Conservation (phyloP, 2,888 invertebrate species). For the Halocaridina rubra region DNA sequence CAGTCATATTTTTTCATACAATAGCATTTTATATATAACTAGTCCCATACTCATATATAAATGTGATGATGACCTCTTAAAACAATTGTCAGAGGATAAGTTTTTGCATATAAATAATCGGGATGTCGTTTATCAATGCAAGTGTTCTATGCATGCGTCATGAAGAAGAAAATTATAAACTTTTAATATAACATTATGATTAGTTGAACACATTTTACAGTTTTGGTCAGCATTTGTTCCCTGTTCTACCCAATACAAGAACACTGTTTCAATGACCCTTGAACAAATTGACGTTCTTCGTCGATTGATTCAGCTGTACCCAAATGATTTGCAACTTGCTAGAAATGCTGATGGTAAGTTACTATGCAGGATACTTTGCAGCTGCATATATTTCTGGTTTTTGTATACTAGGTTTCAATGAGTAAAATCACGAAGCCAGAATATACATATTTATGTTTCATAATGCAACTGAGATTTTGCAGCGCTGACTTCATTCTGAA, state of each 20-base stretch:
- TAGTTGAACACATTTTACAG: conserved; percentile 68
- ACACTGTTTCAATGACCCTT: conserved; percentile 76
- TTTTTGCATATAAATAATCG: not conserved
- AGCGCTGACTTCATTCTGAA: not conserved
- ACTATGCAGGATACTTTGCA: not conserved
- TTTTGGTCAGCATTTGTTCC: conserved; percentile 76
- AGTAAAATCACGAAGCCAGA: not conserved
- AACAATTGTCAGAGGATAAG: not conserved
- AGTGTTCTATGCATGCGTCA: not conserved
- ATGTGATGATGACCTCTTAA: not conserved
- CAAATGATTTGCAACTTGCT: conserved; percentile 75
- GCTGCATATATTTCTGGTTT: not conserved
- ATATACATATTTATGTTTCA: not conserved
- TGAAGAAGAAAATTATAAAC: not conserved
- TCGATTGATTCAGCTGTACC: conserved; percentile 71
- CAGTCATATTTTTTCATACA: too few species aligned
- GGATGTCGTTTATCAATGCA: not conserved
- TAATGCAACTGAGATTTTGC: not conserved
- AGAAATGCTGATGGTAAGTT: conserved; percentile 73
- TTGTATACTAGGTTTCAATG: not conserved
- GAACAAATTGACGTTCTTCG: conserved; percentile 78
- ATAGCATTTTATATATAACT: too few species aligned
- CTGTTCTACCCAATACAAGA: conserved; percentile 76
- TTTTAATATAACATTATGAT: not conserved
- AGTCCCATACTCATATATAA: not conserved